Conservation (phyloP, 2,888 invertebrate species). For the Seladonia tumulorum region DNA sequence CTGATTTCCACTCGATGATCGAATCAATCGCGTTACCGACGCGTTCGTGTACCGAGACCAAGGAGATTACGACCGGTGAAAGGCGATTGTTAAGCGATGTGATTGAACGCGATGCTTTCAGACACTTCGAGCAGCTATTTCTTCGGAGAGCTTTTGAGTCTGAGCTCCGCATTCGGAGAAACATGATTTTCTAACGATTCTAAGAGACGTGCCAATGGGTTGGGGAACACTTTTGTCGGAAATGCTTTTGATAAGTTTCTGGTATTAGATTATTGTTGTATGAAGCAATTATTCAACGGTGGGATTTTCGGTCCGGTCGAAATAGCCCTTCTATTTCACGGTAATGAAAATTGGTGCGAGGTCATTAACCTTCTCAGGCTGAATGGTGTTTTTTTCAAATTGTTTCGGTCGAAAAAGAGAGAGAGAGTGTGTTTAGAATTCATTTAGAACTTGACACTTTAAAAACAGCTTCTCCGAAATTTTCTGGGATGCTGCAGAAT, state of each 20-base stretch:
- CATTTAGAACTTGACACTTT: background rate
- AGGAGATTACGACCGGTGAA: background rate
- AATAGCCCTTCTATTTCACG: background rate
- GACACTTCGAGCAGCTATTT: slow-evolving; percentile 10
- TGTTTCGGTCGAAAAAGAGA: background rate
- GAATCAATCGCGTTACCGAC: background rate
- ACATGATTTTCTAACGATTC: background rate
- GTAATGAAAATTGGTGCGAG: background rate
- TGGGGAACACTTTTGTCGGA: background rate
- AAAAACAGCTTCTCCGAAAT: background rate
- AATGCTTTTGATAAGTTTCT: background rate
- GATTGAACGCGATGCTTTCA: background rate
- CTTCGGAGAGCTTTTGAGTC: slow-evolving; percentile 20
- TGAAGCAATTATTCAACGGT: background rate
- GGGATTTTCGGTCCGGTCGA: background rate
- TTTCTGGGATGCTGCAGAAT: background rate
- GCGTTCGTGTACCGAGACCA: background rate
- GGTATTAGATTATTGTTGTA: background rate
- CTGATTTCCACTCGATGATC: background rate
- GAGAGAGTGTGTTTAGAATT: too few species aligned
- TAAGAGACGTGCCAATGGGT: background rate
- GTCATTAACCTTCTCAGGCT: background rate
- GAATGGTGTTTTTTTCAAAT: background rate
- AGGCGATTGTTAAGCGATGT: background rate
- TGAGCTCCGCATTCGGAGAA: background rate